These are phyloP conservation scores for Nymphicus hollandicus DNA, from an alignment of 2,113 vertebrate species.

Conservation along the genomic window DNA sequence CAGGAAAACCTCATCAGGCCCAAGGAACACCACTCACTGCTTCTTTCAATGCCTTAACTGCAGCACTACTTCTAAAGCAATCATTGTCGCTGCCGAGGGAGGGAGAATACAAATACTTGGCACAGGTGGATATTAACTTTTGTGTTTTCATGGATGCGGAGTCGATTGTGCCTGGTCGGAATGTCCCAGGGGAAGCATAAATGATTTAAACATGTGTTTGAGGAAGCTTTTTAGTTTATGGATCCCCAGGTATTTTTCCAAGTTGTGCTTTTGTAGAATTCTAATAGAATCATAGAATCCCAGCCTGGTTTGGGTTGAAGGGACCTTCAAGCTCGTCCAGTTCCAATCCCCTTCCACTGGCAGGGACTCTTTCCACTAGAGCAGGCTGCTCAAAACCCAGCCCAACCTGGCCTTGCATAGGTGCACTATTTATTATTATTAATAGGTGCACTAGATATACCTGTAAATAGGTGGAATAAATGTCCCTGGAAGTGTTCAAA, in stretches of 20 bases:
- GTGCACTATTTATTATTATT: not conserved
- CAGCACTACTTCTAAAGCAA: not conserved
- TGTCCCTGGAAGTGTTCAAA: not conserved
- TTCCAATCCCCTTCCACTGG: not conserved
- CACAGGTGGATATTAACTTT: not conserved
- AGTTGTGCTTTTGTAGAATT: not conserved
- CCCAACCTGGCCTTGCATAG: not conserved
- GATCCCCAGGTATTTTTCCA: slow-evolving; percentile 16
- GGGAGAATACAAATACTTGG: not conserved
- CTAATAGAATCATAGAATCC: not conserved
- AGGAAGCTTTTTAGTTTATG: slow-evolving; percentile 29
- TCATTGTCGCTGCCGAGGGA: not conserved
- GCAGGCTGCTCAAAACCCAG: not conserved
- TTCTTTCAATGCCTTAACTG: not conserved
- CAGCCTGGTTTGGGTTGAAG: not conserved
- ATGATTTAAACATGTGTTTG: slow-evolving; percentile 42
- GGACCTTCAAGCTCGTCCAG: not conserved
- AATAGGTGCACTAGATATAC: not conserved
- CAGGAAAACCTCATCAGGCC: not conserved
- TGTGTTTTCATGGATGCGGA: not conserved
- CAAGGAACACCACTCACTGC: not conserved
- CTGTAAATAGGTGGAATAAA: not conserved
- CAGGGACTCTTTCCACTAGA: not conserved
- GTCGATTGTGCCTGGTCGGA: not conserved
- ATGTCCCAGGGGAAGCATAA: not conserved